phyloP scores from a whole-genome alignment of 2,797 vertebrate genomes.

The Serranus cabrilla region DNA sequence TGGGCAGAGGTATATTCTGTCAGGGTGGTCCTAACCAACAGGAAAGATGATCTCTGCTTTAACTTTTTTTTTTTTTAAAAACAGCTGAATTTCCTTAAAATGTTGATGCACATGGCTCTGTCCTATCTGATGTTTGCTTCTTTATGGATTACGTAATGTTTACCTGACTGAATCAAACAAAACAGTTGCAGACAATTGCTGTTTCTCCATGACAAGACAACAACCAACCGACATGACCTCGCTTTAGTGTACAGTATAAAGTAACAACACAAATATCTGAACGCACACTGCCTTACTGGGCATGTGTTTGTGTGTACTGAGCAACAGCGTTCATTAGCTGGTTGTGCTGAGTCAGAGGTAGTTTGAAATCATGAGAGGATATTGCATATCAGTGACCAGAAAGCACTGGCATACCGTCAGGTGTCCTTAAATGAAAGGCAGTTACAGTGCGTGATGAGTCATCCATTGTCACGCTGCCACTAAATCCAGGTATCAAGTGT shows the following conservation, averaged over 20 bases:
- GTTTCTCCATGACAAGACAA: conserved; percentile 42
- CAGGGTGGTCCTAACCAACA: conserved; percentile 8
- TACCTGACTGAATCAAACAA: conserved; percentile 79
- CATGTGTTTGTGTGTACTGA: conserved; percentile 75
- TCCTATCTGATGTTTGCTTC: conserved; percentile 21
- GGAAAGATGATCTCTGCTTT: conserved; percentile 4
- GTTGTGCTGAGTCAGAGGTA: conserved; percentile 92
- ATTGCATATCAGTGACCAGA: conserved; percentile 89
- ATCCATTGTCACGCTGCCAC: conserved; percentile 82
- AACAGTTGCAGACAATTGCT: conserved; percentile 58
- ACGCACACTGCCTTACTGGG: conserved; percentile 81
- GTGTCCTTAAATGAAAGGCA: conserved; percentile 60
- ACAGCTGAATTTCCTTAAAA: not conserved
- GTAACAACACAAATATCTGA: conserved; percentile 44
- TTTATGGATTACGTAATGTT: conserved; percentile 38
- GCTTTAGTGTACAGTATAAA: conserved; percentile 53
- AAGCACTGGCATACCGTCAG: conserved; percentile 86
- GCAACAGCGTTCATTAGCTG: conserved; percentile 69
- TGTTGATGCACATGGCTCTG: conserved; percentile 9
- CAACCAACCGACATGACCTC: conserved; percentile 52
- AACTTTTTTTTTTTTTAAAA: too few species aligned
- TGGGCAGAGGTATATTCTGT: too few species aligned
- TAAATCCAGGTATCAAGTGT: conserved; percentile 75
- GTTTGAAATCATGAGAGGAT: conserved; percentile 91
- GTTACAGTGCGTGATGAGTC: conserved; percentile 76